Evolutionary conservation across 37 sponge, comb jelly and placozoan genomes (phyloP).

Genomic region (Aphrocallistes beatrix): DNA sequence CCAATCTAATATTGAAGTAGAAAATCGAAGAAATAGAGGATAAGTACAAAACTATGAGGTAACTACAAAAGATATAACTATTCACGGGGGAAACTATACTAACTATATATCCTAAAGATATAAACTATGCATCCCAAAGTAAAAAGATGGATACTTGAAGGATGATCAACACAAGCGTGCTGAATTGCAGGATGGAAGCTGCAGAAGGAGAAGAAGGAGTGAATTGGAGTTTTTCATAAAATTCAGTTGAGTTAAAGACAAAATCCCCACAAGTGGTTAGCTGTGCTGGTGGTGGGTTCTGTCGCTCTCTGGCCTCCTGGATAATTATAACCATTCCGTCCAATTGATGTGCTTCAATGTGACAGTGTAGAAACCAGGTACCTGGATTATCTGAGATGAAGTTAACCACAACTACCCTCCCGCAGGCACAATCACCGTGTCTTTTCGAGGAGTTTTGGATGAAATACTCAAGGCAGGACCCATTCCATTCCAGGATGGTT

Average conservation of each 20-base stretch:
- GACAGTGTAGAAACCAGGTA: conserved; percentile 85
- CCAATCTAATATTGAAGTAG: too few relatives aligned
- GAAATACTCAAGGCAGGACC: not conserved
- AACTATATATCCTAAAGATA: too few relatives aligned
- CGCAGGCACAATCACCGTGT: conserved; percentile 70
- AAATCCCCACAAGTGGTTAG: conserved; percentile 24
- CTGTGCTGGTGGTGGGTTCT: conserved; percentile 26
- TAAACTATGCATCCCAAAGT: too few relatives aligned
- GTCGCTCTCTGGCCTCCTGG: conserved; percentile 25
- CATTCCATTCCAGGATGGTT: not conserved
- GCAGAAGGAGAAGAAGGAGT: not conserved
- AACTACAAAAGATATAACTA: too few relatives aligned
- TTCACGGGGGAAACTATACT: too few relatives aligned
- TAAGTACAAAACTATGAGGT: too few relatives aligned
- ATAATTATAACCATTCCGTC: conserved; percentile 65
- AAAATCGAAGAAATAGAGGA: too few relatives aligned
- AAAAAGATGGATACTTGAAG: too few relatives aligned
- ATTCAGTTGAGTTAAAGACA: not conserved
- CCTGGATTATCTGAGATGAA: conserved; percentile 75
- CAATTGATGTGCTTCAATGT: conserved; percentile 62
- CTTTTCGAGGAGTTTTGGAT: conserved; percentile 33
- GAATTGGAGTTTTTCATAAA: not conserved
- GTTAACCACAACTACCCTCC: conserved; percentile 71
- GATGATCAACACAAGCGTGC: too few relatives aligned
- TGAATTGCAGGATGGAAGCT: too few relatives aligned